Conservation (phyloP, 2,888 invertebrate species). For the Ophion ellenae region DNA sequence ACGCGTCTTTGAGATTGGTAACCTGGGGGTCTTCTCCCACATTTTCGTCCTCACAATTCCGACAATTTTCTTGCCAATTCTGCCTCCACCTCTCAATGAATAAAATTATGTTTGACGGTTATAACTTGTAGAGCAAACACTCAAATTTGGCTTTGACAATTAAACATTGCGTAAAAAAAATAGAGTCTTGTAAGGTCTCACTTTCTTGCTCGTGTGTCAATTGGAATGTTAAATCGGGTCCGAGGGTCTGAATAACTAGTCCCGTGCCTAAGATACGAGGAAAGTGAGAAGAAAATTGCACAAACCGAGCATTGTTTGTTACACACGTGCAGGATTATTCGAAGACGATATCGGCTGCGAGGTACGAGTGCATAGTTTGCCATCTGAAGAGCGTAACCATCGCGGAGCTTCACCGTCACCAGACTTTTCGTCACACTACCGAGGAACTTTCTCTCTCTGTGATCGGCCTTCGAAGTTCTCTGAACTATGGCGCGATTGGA, state of each 20-base stretch:
- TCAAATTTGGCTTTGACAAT: too few species aligned
- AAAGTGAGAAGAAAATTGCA: background rate
- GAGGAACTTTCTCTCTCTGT: conserved; percentile 76
- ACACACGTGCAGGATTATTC: conserved; percentile 50
- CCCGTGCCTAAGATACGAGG: background rate
- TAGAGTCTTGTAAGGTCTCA: too few species aligned
- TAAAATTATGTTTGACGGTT: too few species aligned
- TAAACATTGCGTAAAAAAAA: too few species aligned
- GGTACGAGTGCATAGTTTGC: conserved; percentile 76
- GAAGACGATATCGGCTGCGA: conserved; percentile 39
- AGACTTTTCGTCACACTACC: conserved; percentile 72
- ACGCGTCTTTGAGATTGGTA: too few species aligned
- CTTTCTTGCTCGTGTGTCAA: too few species aligned
- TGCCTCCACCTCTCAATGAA: too few species aligned
- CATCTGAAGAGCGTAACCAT: conserved; percentile 69
- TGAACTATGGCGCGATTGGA: background rate
- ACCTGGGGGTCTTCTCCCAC: too few species aligned
- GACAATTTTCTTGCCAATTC: too few species aligned
- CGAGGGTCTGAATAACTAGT: background rate
- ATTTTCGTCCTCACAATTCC: too few species aligned
- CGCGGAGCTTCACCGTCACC: conserved; percentile 75
- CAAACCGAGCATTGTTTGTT: background rate
- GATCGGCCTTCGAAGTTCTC: conserved; percentile 70
- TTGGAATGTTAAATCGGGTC: background rate
- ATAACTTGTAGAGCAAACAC: too few species aligned